These are phyloP conservation scores for Tympanoctomys barrerae DNA, from an alignment of 2,797 vertebrate genomes.

Conservation along the genomic window DNA sequence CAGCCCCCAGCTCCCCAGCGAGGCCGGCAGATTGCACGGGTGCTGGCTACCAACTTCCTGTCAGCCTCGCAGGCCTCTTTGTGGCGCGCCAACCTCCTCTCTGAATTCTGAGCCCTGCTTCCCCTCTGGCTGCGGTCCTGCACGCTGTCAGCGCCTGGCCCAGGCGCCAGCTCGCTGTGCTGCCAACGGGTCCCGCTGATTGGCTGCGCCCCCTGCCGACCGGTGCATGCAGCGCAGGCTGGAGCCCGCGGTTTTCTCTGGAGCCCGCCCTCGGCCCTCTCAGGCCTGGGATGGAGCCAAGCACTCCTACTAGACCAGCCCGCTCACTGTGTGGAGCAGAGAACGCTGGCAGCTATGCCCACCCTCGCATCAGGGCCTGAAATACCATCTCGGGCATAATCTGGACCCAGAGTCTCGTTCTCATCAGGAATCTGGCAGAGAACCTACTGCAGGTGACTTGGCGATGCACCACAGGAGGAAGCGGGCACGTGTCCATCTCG, in stretches of 20 bases:
- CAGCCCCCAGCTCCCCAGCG: not conserved
- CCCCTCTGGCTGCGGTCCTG: slow-evolving; percentile 62
- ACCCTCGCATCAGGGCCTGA: not conserved
- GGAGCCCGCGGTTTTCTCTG: not conserved
- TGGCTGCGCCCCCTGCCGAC: slow-evolving; percentile 38
- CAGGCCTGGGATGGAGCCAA: not conserved
- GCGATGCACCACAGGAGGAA: not conserved
- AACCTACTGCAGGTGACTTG: not conserved
- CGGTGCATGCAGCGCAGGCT: not conserved
- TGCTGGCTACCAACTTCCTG: slow-evolving; percentile 52
- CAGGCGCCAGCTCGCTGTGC: not conserved
- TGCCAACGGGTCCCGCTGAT: slow-evolving; percentile 20
- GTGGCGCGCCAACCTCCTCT: slow-evolving; percentile 37
- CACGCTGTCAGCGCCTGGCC: slow-evolving; percentile 13
- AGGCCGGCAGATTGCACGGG: slow-evolving; percentile 57
- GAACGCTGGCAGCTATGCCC: not conserved
- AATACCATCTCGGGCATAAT: not conserved
- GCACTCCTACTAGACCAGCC: not conserved
- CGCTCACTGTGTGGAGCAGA: not conserved
- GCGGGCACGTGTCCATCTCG: not conserved
- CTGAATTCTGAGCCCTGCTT: slow-evolving; percentile 56
- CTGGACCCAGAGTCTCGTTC: not conserved
- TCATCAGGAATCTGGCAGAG: not conserved
- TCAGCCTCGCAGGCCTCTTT: slow-evolving; percentile 23
- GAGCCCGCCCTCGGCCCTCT: rapidly evolving